Evolutionary conservation across 2,888 invertebrate genomes (phyloP).

Genomic region (Cerceris ruficornis): DNA sequence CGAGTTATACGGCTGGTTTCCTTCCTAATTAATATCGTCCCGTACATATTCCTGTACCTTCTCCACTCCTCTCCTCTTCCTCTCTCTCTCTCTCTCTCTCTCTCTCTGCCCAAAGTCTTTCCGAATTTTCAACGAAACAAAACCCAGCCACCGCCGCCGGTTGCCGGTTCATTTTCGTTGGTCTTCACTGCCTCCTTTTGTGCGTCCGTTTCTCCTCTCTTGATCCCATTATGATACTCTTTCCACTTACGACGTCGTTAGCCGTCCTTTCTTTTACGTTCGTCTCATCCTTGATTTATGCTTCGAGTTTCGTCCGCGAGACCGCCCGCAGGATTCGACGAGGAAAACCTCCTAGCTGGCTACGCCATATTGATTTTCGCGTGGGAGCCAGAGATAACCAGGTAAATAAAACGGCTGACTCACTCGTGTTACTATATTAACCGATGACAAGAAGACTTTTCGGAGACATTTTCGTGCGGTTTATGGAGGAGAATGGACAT

Average conservation of each 20-base stretch:
- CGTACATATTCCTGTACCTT: too few relatives aligned
- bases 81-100: neutral
- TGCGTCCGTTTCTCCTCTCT: neutral
- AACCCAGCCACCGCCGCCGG: neutral
- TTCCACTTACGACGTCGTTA: constrained; percentile 8
- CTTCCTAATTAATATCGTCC: neutral
- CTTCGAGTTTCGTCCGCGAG: constrained; percentile 3
- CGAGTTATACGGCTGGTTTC: neutral
- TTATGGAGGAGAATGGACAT: too few relatives aligned
- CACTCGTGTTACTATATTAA: too few relatives aligned
- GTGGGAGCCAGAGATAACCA: neutral
- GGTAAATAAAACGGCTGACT: too few relatives aligned
- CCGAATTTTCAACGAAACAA: neutral
- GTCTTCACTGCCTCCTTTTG: neutral
- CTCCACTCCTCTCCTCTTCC: neutral
- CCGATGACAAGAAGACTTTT: too few relatives aligned
- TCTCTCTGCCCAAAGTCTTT: neutral
- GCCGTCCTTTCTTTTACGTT: neutral
- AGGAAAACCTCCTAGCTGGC: neutral
- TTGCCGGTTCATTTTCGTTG: neutral
- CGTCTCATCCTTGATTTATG: constrained; percentile 21
- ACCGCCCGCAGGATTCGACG: neutral
- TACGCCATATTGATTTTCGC: neutral
- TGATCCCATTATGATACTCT: constrained; percentile 11
- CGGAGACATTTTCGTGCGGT: too few relatives aligned